These are phyloP conservation scores for Syritta pipiens DNA, from an alignment of 2,888 invertebrate species.

Conservation along the genomic window DNA sequence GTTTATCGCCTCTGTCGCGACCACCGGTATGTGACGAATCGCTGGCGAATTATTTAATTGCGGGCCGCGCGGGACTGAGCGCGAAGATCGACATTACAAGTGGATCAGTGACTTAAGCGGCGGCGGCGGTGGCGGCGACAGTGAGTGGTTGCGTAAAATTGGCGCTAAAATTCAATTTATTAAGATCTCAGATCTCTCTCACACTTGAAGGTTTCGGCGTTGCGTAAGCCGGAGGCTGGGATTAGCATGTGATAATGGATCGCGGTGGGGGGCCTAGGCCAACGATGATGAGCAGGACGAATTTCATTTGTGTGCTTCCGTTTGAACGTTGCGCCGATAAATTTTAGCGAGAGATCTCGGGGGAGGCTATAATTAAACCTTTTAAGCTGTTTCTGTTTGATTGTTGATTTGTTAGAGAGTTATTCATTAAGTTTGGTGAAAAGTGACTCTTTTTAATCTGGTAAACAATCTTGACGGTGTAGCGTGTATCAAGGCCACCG, in stretches of 20 bases:
- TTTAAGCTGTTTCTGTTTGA: no score
- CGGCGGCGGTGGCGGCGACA: no score
- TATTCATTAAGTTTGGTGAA: no score
- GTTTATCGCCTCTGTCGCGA: not conserved
- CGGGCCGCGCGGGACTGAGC: not conserved
- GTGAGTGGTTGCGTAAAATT: slow-evolving; percentile 13
- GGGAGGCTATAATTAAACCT: no score
- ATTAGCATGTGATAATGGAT: slow-evolving; percentile 16
- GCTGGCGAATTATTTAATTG: not conserved
- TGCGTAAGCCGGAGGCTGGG: not conserved
- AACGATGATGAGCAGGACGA: slow-evolving; percentile 3
- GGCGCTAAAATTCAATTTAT: slow-evolving; percentile 13
- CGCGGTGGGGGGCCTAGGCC: no score
- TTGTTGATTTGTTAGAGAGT: no score
- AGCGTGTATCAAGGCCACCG: no score
- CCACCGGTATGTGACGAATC: slow-evolving; percentile 21
- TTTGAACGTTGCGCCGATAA: no score
- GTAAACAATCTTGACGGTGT: no score
- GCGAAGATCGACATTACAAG: slow-evolving; percentile 13
- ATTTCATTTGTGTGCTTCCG: no score
- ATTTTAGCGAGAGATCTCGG: no score
- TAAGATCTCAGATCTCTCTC: slow-evolving; percentile 18
- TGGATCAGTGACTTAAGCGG: slow-evolving; percentile 5
- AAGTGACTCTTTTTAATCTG: no score
- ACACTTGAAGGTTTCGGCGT: slow-evolving; percentile 20